phyloP scores from a whole-genome alignment of 2,113 vertebrate species.

The Charina bottae region DNA sequence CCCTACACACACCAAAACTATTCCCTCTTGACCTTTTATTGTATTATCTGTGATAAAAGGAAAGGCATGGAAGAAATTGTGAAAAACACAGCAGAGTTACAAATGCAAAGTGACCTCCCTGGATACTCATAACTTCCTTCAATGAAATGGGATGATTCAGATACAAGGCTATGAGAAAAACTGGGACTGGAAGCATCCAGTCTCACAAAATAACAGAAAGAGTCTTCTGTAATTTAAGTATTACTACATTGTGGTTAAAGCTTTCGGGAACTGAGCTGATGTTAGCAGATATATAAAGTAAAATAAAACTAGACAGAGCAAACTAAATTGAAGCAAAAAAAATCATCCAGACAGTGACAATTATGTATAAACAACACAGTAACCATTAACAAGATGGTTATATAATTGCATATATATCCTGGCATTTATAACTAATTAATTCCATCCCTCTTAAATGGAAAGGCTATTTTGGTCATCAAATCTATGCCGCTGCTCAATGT shows the following conservation, averaged over 20 bases:
- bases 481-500: neutral
- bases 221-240: neutral
- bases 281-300: neutral
- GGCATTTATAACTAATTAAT: neutral
- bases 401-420: neutral
- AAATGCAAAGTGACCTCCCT: neutral
- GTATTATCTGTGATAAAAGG: neutral
- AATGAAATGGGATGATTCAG: neutral
- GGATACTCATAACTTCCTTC: neutral
- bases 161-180: neutral
- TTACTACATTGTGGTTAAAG: neutral
- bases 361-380: neutral
- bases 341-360: neutral
- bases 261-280: neutral
- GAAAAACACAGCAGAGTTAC: neutral
- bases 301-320: neutral
- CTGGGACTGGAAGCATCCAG: neutral
- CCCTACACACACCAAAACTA: neutral
- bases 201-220: neutral
- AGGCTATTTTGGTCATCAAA: neutral
- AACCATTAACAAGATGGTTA: neutral
- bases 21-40: neutral
- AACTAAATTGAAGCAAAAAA: neutral
- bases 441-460: neutral
- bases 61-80: neutral